Evolutionary conservation across 2,888 invertebrate genomes (phyloP).

Genomic region (Agrotis exclamationis): DNA sequence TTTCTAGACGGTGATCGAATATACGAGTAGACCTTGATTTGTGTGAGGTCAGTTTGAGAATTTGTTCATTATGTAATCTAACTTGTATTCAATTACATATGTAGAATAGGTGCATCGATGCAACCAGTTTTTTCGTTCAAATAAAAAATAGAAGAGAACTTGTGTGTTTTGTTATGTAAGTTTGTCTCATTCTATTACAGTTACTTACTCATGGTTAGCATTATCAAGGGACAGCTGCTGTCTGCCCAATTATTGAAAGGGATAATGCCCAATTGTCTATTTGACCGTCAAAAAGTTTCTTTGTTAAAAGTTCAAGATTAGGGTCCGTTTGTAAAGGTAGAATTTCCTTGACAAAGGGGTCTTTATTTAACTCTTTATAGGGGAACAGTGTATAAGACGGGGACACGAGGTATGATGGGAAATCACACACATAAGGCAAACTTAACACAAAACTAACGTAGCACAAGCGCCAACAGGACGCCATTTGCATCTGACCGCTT

Average conservation of each 20-base stretch:
- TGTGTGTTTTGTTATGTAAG: no score
- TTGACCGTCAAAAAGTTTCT: slow-evolving; percentile 12
- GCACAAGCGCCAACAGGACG: no score
- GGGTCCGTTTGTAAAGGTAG: not conserved
- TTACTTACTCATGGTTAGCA: not conserved
- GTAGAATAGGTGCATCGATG: not conserved
- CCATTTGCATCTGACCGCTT: no score
- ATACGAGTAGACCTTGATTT: not conserved
- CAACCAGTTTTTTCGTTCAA: not conserved
- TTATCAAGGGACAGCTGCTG: slow-evolving; percentile 12
- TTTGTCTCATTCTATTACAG: no score
- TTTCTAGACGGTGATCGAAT: not conserved
- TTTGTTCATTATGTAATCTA: not conserved
- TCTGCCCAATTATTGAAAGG: slow-evolving; percentile 8
- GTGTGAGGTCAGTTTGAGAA: not conserved
- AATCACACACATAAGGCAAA: no score
- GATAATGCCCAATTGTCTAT: not conserved
- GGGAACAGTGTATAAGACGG: no score
- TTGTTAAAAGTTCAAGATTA: slow-evolving; percentile 8
- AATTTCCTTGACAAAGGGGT: not conserved
- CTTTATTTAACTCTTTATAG: not conserved
- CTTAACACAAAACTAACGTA: no score
- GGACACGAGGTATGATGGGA: no score
- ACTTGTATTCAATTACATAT: not conserved
- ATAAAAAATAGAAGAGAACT: not conserved